Conservation (phyloP, 2,113 vertebrate genomes). For the Plecotus auritus region DNA sequence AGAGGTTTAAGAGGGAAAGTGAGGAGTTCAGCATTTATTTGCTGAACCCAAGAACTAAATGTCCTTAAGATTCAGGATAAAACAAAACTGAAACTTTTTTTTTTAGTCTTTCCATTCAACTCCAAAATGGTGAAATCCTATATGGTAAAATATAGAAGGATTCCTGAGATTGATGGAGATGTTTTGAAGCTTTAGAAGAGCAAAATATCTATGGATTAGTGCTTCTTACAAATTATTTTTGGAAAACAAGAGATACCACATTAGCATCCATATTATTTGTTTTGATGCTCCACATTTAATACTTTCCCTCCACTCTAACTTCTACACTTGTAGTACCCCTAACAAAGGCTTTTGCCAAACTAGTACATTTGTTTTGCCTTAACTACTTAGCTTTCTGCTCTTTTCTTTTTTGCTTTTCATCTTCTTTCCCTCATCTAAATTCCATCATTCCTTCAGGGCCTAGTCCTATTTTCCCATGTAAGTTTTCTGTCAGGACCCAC, state of each 20-base stretch:
- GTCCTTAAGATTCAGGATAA: not conserved
- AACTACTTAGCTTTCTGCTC: not conserved
- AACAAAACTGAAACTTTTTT: not conserved
- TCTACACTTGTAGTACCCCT: not conserved
- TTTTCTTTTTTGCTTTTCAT: not conserved
- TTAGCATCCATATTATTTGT: not conserved
- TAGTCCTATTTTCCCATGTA: not conserved
- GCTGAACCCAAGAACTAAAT: not conserved
- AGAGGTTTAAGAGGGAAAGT: not conserved
- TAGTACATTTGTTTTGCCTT: not conserved
- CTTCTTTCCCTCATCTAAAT: not conserved
- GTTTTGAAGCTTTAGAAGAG: not conserved
- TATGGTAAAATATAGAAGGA: not conserved
- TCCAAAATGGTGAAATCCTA: not conserved
- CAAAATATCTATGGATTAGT: not conserved
- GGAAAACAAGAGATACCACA: not conserved
- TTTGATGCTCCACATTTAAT: not conserved
- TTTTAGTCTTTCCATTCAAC: not conserved
- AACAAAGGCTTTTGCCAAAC: not conserved
- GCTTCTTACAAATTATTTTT: not conserved
- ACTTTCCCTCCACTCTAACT: not conserved
- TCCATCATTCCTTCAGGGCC: not conserved
- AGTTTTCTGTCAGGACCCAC: not conserved
- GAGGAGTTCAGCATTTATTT: not conserved
- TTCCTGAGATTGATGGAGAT: not conserved